Percentiles rank a stretch among this genome's conserved stretches.
These are phyloP conservation scores for Prochilodus magdalenae DNA, from an alignment of 2,113 vertebrate species.

Conservation along the genomic window DNA sequence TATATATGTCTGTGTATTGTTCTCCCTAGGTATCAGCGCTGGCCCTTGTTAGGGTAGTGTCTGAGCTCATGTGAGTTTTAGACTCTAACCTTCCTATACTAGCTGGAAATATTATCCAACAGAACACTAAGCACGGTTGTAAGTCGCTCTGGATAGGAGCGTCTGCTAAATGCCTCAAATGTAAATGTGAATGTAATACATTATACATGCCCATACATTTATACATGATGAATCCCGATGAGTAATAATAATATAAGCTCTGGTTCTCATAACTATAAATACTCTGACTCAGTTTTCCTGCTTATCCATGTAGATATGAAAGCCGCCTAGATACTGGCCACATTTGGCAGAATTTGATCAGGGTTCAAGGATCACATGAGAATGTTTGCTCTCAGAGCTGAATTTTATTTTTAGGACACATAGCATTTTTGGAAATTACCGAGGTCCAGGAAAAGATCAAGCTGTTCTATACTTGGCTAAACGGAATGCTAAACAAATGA, in stretches of 20 bases:
- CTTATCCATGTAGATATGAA: background rate
- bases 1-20: no score
- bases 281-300: background rate
- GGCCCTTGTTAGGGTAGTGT: no score
- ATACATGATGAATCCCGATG: background rate
- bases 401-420: background rate
- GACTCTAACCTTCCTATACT: no score
- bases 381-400: background rate
- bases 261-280: conserved; percentile 18
- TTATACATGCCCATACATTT: background rate
- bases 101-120: no score
- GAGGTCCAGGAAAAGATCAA: background rate
- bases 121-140: no score
- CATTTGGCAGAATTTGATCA: background rate
- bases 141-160: no score
- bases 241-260: background rate
- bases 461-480: background rate
- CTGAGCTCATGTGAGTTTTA: no score
- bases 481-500: no score
- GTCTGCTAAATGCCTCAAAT: no score
- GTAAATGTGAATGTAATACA: no score
- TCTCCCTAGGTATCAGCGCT: no score
- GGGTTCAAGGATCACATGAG: background rate
- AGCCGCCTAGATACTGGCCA: background rate
- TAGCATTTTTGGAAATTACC: background rate